phyloP scores from a whole-genome alignment of 2,888 invertebrate species.

The Acleris laterana region DNA sequence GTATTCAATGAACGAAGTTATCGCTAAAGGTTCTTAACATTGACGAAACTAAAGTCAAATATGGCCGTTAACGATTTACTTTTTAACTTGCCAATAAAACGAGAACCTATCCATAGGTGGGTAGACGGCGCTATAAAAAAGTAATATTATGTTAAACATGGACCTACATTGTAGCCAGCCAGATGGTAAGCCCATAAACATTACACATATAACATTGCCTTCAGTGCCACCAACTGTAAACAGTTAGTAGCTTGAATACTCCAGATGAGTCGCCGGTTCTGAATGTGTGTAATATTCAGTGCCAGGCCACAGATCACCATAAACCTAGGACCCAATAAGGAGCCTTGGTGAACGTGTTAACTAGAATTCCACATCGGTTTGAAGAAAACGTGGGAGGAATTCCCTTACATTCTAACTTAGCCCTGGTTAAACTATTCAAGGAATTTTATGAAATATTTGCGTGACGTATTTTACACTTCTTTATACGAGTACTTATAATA shows the following conservation, averaged over 20 bases:
- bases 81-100: neutral
- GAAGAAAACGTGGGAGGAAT: conserved; percentile 23
- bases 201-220: no score
- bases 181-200: no score
- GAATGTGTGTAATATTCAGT: no score
- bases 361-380: conserved; percentile 18
- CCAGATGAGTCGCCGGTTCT: no score
- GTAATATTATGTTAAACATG: conserved; percentile 15
- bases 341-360: conserved; percentile 5
- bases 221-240: no score
- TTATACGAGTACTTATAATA: no score
- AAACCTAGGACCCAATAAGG: conserved; percentile 23
- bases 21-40: no score
- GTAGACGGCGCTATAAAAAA: conserved; percentile 23
- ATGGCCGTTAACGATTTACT: no score
- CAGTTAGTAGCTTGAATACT: no score
- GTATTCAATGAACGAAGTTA: no score
- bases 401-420: neutral
- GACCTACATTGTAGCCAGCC: conserved; percentile 21
- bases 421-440: neutral
- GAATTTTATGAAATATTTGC: neutral
- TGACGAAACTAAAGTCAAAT: no score
- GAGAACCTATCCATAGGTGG: conserved; percentile 15
- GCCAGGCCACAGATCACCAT: conserved; percentile 14
- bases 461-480: no score